A percentile compares a stretch with the other conserved stretches of the same genome.
phyloP scores from a whole-genome alignment of 2,113 vertebrate genomes.

The Corvus hawaiiensis region DNA sequence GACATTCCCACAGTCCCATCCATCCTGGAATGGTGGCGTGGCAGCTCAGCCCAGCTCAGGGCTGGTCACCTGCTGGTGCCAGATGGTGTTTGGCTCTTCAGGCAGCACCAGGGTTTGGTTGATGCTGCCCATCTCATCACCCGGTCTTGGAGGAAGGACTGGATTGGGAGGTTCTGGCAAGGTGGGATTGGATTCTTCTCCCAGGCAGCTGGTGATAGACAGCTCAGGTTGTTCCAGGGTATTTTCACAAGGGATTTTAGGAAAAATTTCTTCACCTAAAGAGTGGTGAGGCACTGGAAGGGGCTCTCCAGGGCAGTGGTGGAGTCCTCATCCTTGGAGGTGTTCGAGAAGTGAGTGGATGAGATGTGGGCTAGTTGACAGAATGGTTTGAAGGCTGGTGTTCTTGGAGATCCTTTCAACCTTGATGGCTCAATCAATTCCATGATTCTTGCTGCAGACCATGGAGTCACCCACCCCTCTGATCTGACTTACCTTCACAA shows the following conservation, averaged over 20 bases:
- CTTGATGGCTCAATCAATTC: not conserved
- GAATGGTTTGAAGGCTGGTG: not conserved
- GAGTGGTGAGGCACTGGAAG: not conserved
- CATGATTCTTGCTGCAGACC: not conserved
- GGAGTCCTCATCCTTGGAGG: not conserved
- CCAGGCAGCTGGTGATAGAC: not conserved
- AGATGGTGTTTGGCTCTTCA: not conserved
- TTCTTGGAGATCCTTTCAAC: not conserved
- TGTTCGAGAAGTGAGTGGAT: not conserved
- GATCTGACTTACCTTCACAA: not conserved
- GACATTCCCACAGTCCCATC: not conserved
- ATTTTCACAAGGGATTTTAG: not conserved
- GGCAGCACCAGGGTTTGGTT: not conserved
- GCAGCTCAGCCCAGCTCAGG: not conserved
- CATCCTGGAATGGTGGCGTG: rapidly evolving
- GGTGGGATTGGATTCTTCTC: not conserved
- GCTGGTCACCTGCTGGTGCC: not conserved
- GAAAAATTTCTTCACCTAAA: not conserved
- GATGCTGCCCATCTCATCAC: not conserved
- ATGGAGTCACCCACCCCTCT: not conserved
- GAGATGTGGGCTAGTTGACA: not conserved
- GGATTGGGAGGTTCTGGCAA: not conserved
- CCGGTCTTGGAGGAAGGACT: not conserved
- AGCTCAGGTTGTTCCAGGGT: too few species aligned
- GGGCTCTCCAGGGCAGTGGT: not conserved